Base-by-base conservation (phyloP, 2,113 vertebrate genomes). In the Austrofundulus limnaeus region DNA sequence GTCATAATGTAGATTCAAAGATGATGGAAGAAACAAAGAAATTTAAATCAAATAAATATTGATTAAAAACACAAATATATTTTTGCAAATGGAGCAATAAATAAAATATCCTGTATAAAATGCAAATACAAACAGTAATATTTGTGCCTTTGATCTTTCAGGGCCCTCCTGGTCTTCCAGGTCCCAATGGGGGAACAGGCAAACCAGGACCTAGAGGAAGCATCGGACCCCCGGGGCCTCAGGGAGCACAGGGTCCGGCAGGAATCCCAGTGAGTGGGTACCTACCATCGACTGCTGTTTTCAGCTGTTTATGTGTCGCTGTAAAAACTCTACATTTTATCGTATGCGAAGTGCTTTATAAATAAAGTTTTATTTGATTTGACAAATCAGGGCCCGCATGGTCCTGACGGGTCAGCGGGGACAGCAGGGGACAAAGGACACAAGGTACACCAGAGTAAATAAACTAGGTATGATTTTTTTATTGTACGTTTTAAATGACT, bases 211-310 rank as follows among this genome's bases (percentile, higher is more conserved):
- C 66, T 2, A 70, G 52, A 1, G 95, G 95, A 77, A 90, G 90
- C 23, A 56, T 25, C 0, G 95, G 95, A 0, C 3, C 71, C 13
- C 66, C 70, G 20, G 94, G 95, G 66, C 43, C 41, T 3, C 50
- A 80, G 3, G 94, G 95, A 4, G 75, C 62, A 67, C 60, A 65
- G 24, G 95, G 94, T 4, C 85, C 72, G 0, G 8, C 80, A 67
- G 95, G 95, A 81, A 92, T 90, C 76, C 86, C 76, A 83, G 95
- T 96, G 91, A 94, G 94, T 93, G 77, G 66, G 80, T 85, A 81
- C 77, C 66, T 65, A 69, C 51, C 28, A 42, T 68, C 16, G 6
- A 50, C 50, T 59, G 68, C 41, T 77, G 55, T 46, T 61, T 47
- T 37, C 10, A 3, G 28, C 3, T 28, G 28, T 1, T 28, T 34